Conservation (phyloP, 1,140 invertebrate species). For the Phymastichus coffea region DNA sequence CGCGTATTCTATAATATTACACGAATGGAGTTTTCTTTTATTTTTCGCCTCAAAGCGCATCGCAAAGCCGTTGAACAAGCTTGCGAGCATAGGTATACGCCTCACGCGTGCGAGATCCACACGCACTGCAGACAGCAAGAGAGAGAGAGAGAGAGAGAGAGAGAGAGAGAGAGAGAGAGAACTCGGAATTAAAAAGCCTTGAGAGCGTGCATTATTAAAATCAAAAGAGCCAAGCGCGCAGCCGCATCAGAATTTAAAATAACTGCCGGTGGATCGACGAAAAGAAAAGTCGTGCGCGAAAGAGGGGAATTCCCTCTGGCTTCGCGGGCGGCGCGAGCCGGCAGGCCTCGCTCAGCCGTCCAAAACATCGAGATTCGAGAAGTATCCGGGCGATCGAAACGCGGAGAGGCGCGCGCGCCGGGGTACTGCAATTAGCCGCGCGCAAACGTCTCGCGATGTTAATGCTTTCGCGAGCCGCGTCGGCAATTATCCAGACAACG, state of each 20-base stretch:
- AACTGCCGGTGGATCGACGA: not conserved
- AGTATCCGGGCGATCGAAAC: conserved; percentile 20
- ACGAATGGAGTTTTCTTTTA: too few species aligned
- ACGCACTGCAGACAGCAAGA: too few species aligned
- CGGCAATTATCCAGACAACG: conserved; percentile 20
- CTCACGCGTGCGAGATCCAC: too few species aligned
- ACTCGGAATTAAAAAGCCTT: conserved; percentile 17
- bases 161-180: too few species aligned
- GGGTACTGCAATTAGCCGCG: conserved; percentile 15
- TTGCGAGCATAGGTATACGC: too few species aligned
- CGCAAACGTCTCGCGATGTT: conserved; percentile 13
- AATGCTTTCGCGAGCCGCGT: not conserved
- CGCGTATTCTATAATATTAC: too few species aligned
- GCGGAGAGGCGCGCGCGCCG: conserved; percentile 1
- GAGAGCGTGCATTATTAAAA: conserved; percentile 13
- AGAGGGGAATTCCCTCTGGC: too few species aligned
- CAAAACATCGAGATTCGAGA: conserved; percentile 13
- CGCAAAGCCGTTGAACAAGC: too few species aligned
- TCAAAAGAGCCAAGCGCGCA: not conserved
- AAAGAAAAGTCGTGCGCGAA: too few species aligned
- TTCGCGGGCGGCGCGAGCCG: too few species aligned
- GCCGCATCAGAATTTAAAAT: conserved; percentile 15
- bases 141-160: too few species aligned
- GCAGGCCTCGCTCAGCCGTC: not conserved
- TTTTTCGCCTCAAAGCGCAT: too few species aligned